Conservation (phyloP, 2,797 vertebrate species). For the Alosa sapidissima region DNA sequence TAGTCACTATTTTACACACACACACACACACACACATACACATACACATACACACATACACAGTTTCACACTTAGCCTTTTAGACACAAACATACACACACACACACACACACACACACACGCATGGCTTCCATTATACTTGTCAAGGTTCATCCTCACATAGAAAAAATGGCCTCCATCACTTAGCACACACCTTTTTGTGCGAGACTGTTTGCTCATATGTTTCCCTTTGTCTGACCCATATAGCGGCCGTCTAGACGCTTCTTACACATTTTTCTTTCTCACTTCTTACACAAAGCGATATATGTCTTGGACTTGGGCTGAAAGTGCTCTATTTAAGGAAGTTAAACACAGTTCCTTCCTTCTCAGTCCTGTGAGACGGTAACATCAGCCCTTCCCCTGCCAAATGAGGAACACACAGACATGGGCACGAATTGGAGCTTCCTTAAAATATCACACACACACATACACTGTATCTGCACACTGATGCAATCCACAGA, state of each 20-base stretch:
- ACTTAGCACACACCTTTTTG: slow-evolving; percentile 47
- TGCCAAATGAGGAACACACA: slow-evolving; percentile 66
- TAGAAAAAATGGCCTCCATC: slow-evolving; percentile 27
- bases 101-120: slow-evolving; percentile 26
- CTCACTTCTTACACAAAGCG: slow-evolving; percentile 39
- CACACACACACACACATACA: neutral
- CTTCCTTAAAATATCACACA: slow-evolving; percentile 44
- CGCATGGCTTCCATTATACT: slow-evolving; percentile 22
- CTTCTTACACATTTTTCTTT: slow-evolving; percentile 57
- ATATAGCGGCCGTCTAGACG: slow-evolving; percentile 73
- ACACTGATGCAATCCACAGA: neutral
- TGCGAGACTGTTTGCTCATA: slow-evolving; percentile 64
- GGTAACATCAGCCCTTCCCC: slow-evolving; percentile 53
- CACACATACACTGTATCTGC: slow-evolving; percentile 28
- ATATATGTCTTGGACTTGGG: slow-evolving; percentile 59
- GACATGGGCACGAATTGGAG: slow-evolving; percentile 41
- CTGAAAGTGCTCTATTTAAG: slow-evolving; percentile 67
- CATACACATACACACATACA: too few relatives aligned
- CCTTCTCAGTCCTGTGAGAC: slow-evolving; percentile 63
- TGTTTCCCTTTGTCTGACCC: slow-evolving; percentile 68
- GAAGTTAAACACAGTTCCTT: slow-evolving; percentile 70
- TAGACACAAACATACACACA: neutral
- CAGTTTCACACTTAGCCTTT: too few relatives aligned
- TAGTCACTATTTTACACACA: neutral
- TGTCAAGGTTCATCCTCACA: neutral